Evolutionary conservation across 2,888 invertebrate genomes (phyloP), one percentile per base, ranked within the genome.

Genomic region (Patella caerulea): DNA sequence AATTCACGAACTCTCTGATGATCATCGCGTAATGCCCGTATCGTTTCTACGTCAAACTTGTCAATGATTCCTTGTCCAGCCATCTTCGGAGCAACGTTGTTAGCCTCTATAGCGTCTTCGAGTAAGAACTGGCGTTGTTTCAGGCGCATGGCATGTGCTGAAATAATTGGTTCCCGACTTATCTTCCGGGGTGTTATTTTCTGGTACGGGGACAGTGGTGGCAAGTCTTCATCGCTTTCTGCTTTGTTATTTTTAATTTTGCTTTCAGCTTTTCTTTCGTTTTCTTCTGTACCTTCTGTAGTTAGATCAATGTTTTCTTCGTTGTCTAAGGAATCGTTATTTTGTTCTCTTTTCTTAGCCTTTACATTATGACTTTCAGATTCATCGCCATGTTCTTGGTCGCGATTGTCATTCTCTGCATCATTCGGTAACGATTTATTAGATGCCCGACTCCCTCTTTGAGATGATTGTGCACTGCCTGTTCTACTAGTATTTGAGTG

Each of bases 1-100:
- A 65, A 24, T 65, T 65, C 65, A 19, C 65, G 65, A 65, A 24
- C 65, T 24, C 24, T 65, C 65, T 65, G 65, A 11, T 65, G 65
- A 65, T 11, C 19, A 24, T 65, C 65, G 3, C 24, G 65, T 24
- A 65, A 65, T 12, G 65, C 65, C 24, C 11, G 24, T 19, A 65
- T 65, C 12, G 65, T 65, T 9, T 65, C 65, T 24, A 65, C 65
- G 65, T 65, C 65, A 0, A 65, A 24, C 24, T 24, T 19, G 24
- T 65, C 65, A 24, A 65, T 65, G 2, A 65, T n/a, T 19, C 65
- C 65, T 24, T 9, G 12, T 65, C 24, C 65, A 12, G 11, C 65
- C 19, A 65, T 24, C 3, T 65, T 19, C 2, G 2, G 14, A 24
- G 19, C 65, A 9, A 24, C 24, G 19, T 19, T 12, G 19, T 65